These are phyloP conservation scores for Nesospiza acunhae DNA, from an alignment of 2,113 vertebrate species.

Conservation along the genomic window DNA sequence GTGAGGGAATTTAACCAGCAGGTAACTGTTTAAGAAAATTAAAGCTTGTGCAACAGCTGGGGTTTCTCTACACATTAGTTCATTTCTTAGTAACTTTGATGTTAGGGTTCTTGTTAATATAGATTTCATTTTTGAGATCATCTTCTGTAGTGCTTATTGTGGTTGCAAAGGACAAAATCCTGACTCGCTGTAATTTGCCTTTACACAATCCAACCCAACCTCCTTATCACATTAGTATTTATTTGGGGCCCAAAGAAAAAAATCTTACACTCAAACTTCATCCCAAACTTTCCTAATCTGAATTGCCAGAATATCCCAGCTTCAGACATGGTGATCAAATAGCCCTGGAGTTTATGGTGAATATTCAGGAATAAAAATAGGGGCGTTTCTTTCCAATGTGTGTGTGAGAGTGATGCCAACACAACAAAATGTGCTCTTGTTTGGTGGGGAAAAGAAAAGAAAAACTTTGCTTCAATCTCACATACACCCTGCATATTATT, in stretches of 20 bases:
- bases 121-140: neutral
- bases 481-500: neutral
- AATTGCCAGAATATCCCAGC: neutral
- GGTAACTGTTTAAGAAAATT: conserved; percentile 64
- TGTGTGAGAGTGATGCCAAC: neutral
- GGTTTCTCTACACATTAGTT: conserved; percentile 44
- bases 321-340: neutral
- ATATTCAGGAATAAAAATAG: neutral
- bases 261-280: neutral
- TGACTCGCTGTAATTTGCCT: neutral
- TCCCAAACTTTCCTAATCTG: neutral
- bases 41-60: conserved; percentile 62
- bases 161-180: neutral
- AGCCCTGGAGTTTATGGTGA: neutral
- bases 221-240: neutral
- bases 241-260: neutral
- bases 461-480: neutral
- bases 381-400: neutral
- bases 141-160: neutral
- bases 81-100: conserved; percentile 9
- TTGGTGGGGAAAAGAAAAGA: neutral
- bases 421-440: neutral
- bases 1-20: conserved; percentile 62
- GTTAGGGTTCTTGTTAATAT: neutral
- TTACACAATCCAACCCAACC: neutral